phyloP scores from a whole-genome alignment of 2,888 invertebrate species.

The Oxytorus armatus region DNA sequence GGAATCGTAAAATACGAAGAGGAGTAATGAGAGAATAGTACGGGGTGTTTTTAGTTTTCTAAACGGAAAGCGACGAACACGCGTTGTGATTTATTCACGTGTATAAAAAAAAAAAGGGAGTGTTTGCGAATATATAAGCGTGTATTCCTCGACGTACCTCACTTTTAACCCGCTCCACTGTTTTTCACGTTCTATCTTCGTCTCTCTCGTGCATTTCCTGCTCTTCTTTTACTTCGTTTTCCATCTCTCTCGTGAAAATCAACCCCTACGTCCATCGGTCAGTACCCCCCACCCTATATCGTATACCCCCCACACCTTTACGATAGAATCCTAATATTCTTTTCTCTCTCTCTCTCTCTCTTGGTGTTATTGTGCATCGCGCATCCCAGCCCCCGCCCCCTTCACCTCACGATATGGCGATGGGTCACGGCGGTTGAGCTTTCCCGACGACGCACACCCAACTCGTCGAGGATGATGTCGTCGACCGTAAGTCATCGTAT shows the following conservation, averaged over 20 bases:
- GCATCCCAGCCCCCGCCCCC: constrained; percentile 46
- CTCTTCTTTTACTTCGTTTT: constrained; percentile 43
- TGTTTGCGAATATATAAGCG: not conserved
- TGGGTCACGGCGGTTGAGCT: constrained; percentile 69
- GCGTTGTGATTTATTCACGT: constrained; percentile 4
- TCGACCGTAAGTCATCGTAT: constrained; percentile 69
- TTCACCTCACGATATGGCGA: constrained; percentile 65
- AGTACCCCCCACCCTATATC: constrained; percentile 46
- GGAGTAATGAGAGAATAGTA: not conserved
- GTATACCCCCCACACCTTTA: constrained; percentile 37
- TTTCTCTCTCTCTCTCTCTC: constrained; percentile 35
- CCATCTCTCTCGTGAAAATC: constrained; percentile 46
- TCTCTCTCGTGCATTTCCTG: constrained; percentile 35
- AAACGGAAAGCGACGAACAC: too few species aligned
- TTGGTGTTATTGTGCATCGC: constrained; percentile 71
- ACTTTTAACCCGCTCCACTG: constrained; percentile 1
- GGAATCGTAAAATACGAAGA: not conserved
- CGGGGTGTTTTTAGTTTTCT: too few species aligned
- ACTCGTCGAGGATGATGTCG: constrained; percentile 68
- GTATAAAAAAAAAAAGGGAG: not conserved
- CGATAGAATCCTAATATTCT: constrained; percentile 42
- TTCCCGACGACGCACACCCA: constrained; percentile 65
- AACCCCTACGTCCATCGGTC: constrained; percentile 69
- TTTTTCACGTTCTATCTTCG: not conserved
- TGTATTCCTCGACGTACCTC: too few species aligned